phyloP scores from a whole-genome alignment of 2,113 vertebrate genomes.

The Ceratotherium simum region DNA sequence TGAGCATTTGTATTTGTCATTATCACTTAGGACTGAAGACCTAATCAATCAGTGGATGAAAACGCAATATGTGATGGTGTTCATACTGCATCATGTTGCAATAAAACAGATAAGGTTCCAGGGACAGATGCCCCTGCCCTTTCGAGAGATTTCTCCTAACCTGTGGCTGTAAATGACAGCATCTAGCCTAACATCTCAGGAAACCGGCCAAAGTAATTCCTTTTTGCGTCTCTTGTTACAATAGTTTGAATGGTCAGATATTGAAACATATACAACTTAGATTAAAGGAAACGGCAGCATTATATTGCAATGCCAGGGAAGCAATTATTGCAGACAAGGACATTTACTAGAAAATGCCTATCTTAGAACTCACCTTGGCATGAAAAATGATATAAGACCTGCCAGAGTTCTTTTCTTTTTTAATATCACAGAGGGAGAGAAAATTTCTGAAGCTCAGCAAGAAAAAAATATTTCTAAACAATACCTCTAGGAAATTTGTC shows the following conservation, averaged over 20 bases:
- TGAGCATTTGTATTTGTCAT: conserved; percentile 46
- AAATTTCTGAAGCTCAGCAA: neutral
- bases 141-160: conserved; percentile 36
- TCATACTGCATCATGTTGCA: neutral
- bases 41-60: conserved; percentile 17
- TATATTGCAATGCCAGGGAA: neutral
- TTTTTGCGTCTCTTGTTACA: conserved; percentile 58
- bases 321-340: conserved; percentile 54
- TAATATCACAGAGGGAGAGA: conserved; percentile 52
- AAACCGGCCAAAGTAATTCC: conserved; percentile 61
- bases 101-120: conserved; percentile 29
- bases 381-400: conserved; percentile 4
- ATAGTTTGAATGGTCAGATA: conserved; percentile 32
- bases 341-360: conserved; percentile 58
- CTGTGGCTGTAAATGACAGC: conserved; percentile 37
- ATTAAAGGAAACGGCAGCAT: conserved; percentile 51
- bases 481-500: neutral
- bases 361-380: conserved; percentile 58
- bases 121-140: neutral
- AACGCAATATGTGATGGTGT: neutral
- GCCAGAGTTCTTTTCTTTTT: neutral
- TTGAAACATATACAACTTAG: conserved; percentile 24
- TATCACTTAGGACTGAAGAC: conserved; percentile 32
- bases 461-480: conserved; percentile 32
- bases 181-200: conserved; percentile 53